Evolutionary conservation across 2,113 vertebrate species (phyloP).

Genomic region (Ptyas mucosa): DNA sequence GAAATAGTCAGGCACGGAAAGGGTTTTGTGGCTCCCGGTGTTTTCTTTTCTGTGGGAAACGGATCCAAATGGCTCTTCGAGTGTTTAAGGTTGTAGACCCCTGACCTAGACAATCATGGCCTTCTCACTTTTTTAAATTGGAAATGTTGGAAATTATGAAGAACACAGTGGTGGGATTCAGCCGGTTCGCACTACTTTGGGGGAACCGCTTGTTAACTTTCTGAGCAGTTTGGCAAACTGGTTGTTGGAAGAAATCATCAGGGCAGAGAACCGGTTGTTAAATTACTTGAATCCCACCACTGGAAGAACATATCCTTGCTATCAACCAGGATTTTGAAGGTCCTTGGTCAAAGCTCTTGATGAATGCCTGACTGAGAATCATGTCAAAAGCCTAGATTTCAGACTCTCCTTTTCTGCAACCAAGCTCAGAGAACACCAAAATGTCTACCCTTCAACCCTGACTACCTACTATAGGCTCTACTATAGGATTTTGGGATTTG

Average conservation of each 20-base stretch:
- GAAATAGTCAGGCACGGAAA: too few relatives aligned
- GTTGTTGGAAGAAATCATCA: too few relatives aligned
- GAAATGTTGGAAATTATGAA: not conserved
- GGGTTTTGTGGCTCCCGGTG: too few relatives aligned
- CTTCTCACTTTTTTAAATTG: not conserved
- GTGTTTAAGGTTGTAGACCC: too few relatives aligned
- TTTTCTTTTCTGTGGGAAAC: too few relatives aligned
- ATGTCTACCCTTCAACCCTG: not conserved
- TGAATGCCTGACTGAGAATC: slow-evolving; percentile 13
- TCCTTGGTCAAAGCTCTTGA: not conserved
- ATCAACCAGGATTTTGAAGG: not conserved
- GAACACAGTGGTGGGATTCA: too few relatives aligned
- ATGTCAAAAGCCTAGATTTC: slow-evolving; percentile 10
- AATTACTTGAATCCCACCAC: too few relatives aligned
- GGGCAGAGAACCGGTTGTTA: too few relatives aligned
- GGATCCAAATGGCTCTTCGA: too few relatives aligned
- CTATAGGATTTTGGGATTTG: not conserved
- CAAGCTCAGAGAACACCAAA: not conserved
- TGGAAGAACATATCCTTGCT: not conserved
- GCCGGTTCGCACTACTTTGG: too few relatives aligned
- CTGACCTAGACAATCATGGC: slow-evolving; percentile 13
- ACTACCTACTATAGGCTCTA: not conserved
- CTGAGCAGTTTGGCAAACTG: too few relatives aligned
- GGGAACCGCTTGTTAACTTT: too few relatives aligned
- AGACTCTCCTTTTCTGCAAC: not conserved